A percentile compares a stretch with the other conserved stretches of the same genome.
phyloP scores from a whole-genome alignment of 2,888 invertebrate species.

The Apocheima hispidaria region DNA sequence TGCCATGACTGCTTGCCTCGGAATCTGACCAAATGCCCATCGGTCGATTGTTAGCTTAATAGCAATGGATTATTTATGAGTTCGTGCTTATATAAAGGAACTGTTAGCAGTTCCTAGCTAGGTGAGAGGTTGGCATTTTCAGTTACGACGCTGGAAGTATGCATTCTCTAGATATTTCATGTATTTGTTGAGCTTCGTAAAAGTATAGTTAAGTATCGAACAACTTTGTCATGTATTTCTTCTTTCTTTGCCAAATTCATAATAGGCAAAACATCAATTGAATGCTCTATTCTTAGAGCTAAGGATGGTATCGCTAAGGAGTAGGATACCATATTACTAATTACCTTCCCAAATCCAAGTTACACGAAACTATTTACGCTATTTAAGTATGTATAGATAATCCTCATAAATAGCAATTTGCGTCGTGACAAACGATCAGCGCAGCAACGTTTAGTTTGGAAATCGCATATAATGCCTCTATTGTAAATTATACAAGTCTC shows the following conservation, averaged over 20 bases:
- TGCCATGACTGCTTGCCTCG: slow-evolving; percentile 75
- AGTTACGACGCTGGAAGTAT: slow-evolving; percentile 4
- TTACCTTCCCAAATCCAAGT: slow-evolving; percentile 44
- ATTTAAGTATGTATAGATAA: slow-evolving; percentile 71
- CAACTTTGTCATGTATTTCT: slow-evolving; percentile 5
- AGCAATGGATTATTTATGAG: slow-evolving; percentile 80
- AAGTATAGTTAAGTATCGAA: background rate
- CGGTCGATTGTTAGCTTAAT: slow-evolving; percentile 81
- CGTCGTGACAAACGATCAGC: slow-evolving; percentile 80
- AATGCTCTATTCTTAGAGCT: slow-evolving; percentile 26
- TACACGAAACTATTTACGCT: slow-evolving; percentile 60
- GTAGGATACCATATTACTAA: slow-evolving; percentile 37
- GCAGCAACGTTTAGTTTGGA: slow-evolving; percentile 78
- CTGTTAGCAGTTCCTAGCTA: too few species aligned
- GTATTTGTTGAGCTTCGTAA: background rate
- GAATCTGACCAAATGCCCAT: slow-evolving; percentile 85
- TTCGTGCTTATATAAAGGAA: slow-evolving; percentile 48
- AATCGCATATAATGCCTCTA: slow-evolving; percentile 82
- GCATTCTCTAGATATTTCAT: slow-evolving; percentile 8
- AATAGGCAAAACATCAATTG: slow-evolving; percentile 1
- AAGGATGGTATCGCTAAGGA: slow-evolving; percentile 32
- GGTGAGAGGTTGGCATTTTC: slow-evolving; percentile 35
- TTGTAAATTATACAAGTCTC: slow-evolving; percentile 84
- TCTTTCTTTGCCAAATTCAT: slow-evolving; percentile 6
- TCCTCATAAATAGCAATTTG: slow-evolving; percentile 83